These are phyloP conservation scores for Glyptemys insculpta DNA, from an alignment of 2,797 vertebrate genomes.

Conservation along the genomic window DNA sequence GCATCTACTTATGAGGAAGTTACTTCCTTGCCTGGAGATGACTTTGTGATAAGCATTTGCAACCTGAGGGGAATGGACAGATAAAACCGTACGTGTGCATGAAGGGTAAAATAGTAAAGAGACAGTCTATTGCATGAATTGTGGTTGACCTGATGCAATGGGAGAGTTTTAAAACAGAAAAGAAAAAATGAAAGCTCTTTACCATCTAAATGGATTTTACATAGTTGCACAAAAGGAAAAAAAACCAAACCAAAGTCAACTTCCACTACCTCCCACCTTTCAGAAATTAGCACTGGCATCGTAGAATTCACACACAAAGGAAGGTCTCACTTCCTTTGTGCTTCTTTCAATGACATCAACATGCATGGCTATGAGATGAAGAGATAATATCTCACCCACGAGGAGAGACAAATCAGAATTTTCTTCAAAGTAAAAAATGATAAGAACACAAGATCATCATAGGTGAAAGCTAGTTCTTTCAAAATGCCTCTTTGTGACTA, in stretches of 20 bases:
- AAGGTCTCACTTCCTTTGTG: slow-evolving; percentile 78
- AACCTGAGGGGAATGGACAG: slow-evolving; percentile 75
- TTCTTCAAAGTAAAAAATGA: slow-evolving; percentile 69
- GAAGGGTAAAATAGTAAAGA: slow-evolving; percentile 61
- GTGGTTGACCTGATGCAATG: slow-evolving; percentile 78
- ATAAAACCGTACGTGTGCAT: slow-evolving; percentile 30
- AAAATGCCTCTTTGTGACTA: slow-evolving; percentile 44
- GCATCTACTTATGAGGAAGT: slow-evolving; percentile 44
- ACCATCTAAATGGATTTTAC: slow-evolving; percentile 70
- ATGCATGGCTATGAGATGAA: slow-evolving; percentile 80
- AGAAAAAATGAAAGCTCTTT: slow-evolving; percentile 61
- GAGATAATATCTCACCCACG: slow-evolving; percentile 65
- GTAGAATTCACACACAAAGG: slow-evolving; percentile 79
- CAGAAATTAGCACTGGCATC: slow-evolving; percentile 67
- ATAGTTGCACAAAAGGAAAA: slow-evolving; percentile 56
- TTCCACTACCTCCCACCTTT: slow-evolving; percentile 60
- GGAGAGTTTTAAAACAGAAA: slow-evolving; percentile 65
- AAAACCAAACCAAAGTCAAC: slow-evolving; percentile 54
- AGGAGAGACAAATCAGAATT: slow-evolving; percentile 71
- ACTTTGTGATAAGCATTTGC: slow-evolving; percentile 78
- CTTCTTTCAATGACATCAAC: slow-evolving; percentile 73
- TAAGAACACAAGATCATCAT: slow-evolving; percentile 79
- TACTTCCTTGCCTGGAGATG: slow-evolving; percentile 64
- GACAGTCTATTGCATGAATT: slow-evolving; percentile 75
- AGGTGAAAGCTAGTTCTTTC: slow-evolving; percentile 67